Evolutionary conservation across 2,797 vertebrate genomes (phyloP).

Genomic region (Crypturellus tataupa): DNA sequence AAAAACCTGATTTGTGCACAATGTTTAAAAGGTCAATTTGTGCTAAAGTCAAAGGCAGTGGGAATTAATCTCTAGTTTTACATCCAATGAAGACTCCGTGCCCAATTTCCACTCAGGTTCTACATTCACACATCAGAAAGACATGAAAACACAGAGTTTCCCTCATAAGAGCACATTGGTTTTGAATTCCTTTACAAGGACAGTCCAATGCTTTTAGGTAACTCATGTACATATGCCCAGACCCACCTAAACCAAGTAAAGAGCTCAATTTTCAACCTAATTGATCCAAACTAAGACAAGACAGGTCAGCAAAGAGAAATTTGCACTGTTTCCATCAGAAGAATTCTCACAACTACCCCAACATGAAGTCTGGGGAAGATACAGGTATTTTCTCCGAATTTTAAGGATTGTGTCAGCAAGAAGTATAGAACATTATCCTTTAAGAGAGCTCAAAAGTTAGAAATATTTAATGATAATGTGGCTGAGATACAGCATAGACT

Average conservation of each 20-base stretch:
- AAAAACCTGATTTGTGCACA: too few relatives aligned
- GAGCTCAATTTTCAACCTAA: background rate
- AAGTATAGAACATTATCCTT: background rate
- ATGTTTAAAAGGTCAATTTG: rapidly evolving
- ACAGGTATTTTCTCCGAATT: background rate
- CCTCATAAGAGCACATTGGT: background rate
- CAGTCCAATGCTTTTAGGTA: background rate
- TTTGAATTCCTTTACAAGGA: background rate
- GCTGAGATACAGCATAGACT: background rate
- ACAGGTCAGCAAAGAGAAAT: background rate
- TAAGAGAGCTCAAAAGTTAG: background rate
- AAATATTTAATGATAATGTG: background rate
- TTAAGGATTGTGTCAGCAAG: background rate
- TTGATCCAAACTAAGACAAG: background rate
- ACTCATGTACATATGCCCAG: background rate
- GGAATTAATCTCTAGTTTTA: background rate
- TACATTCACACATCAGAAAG: background rate
- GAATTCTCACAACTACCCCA: background rate
- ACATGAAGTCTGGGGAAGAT: background rate
- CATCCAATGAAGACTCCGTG: background rate
- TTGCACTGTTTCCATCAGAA: background rate
- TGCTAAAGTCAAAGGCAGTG: background rate
- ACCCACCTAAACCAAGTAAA: background rate
- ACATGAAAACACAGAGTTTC: background rate
- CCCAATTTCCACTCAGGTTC: background rate